Percentiles rank a stretch among this genome's conserved stretches.
Conservation (phyloP, 2,888 invertebrate genomes). For the Choristoneura rosaceana region DNA sequence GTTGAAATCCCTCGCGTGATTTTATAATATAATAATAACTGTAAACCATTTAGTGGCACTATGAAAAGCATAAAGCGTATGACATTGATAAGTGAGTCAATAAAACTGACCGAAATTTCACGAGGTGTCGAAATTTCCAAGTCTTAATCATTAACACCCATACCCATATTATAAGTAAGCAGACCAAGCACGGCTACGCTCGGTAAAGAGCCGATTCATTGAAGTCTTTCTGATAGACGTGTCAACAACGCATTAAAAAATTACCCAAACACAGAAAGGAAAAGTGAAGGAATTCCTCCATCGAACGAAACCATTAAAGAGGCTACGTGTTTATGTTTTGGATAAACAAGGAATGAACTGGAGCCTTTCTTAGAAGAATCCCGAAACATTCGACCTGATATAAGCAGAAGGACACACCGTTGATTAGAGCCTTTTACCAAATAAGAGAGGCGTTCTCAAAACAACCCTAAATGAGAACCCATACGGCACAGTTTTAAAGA, state of each 20-base stretch:
- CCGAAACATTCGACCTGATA: constrained; percentile 61
- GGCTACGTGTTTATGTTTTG: constrained; percentile 70
- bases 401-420: constrained; percentile 70
- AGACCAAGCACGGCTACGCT: constrained; percentile 6
- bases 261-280: constrained; percentile 62
- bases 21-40: constrained; percentile 81
- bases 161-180: constrained; percentile 22
- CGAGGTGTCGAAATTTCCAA: constrained; percentile 54
- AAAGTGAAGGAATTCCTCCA: constrained; percentile 73
- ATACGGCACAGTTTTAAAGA: constrained; percentile 53
- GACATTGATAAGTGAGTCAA: constrained; percentile 62
- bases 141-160: constrained; percentile 36
- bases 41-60: constrained; percentile 70
- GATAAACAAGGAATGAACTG: constrained; percentile 69
- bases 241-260: constrained; percentile 40
- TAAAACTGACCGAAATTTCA: constrained; percentile 72
- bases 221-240: constrained; percentile 44
- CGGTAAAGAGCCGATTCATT: constrained; percentile 36
- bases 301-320: constrained; percentile 67
- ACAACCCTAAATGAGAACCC: constrained; percentile 49
- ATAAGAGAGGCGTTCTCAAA: constrained; percentile 48
- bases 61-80: constrained; percentile 60
- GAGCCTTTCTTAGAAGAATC: constrained; percentile 72
- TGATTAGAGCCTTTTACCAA: constrained; percentile 74
- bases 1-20: constrained; percentile 75